Conservation (phyloP, 2,888 invertebrate species). For the Cephus pygmeus region DNA sequence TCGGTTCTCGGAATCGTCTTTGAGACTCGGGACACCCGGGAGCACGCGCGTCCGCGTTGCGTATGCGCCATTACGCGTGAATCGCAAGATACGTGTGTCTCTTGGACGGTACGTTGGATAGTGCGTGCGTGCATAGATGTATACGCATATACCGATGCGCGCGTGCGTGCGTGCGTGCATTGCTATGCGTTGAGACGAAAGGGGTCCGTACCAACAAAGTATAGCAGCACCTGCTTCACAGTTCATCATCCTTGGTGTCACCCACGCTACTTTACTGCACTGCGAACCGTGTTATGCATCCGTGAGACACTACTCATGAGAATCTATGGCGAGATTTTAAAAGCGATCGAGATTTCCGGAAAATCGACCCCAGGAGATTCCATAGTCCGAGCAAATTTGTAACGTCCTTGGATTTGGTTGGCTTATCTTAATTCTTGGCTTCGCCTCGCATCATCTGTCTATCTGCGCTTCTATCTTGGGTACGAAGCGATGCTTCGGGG, state of each 20-base stretch:
- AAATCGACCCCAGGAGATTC: not conserved
- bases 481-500: slow-evolving; percentile 22
- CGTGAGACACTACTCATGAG: slow-evolving; percentile 51
- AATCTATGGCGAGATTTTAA: slow-evolving; percentile 58
- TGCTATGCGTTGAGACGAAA: slow-evolving; percentile 4
- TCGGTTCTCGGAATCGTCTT: slow-evolving; percentile 39
- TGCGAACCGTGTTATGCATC: slow-evolving; percentile 63
- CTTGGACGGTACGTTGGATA: slow-evolving; percentile 22
- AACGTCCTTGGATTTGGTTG: not conserved
- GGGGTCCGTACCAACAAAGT: slow-evolving; percentile 21
- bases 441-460: not conserved
- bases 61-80: slow-evolving; percentile 46
- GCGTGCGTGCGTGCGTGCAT: not conserved
- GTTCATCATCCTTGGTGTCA: slow-evolving; percentile 63
- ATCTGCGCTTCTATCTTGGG: not conserved
- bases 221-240: slow-evolving; percentile 62
- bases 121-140: not conserved
- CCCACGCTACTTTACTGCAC: slow-evolving; percentile 65
- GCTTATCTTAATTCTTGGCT: not conserved
- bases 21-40: slow-evolving; percentile 28
- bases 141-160: not conserved
- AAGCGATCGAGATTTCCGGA: slow-evolving; percentile 57
- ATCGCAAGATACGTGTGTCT: slow-evolving; percentile 41
- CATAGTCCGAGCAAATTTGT: not conserved
- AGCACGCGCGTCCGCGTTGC: slow-evolving; percentile 16